These are phyloP conservation scores for Mesorhabditis belari DNA, from an alignment of 2,888 invertebrate species.

Conservation along the genomic window DNA sequence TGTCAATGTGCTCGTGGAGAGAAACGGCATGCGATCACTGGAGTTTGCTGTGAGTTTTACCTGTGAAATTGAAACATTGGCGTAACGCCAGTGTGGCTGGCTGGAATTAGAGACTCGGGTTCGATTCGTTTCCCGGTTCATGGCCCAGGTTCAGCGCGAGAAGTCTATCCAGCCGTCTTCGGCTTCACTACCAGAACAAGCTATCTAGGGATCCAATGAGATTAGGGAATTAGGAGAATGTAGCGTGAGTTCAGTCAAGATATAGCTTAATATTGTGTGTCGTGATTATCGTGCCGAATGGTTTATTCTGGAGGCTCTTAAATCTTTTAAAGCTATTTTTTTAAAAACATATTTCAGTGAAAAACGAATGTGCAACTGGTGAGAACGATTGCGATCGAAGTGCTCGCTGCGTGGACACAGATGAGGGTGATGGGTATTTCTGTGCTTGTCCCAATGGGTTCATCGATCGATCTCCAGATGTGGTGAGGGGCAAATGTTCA, in stretches of 20 bases:
- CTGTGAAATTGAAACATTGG: not conserved
- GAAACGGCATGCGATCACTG: slow-evolving; percentile 49
- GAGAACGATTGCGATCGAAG: slow-evolving; percentile 50
- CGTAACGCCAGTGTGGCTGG: not conserved
- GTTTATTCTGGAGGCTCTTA: too few species aligned
- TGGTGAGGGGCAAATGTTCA: too few species aligned
- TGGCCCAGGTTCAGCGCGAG: too few species aligned
- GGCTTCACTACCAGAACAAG: too few species aligned
- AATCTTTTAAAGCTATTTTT: too few species aligned
- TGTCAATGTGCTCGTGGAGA: slow-evolving; percentile 49
- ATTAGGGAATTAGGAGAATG: too few species aligned
- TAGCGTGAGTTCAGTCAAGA: too few species aligned
- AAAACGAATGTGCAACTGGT: slow-evolving; percentile 47
- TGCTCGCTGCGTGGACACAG: slow-evolving; percentile 50
- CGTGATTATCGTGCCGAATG: too few species aligned
- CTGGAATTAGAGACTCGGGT: not conserved
- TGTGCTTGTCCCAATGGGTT: slow-evolving; percentile 45
- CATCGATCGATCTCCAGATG: slow-evolving; percentile 46
- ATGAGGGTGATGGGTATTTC: slow-evolving; percentile 44
- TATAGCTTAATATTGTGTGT: too few species aligned
- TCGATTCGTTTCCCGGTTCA: not conserved
- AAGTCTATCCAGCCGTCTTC: too few species aligned
- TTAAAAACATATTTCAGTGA: slow-evolving; percentile 32
- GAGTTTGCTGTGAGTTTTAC: slow-evolving; percentile 45
- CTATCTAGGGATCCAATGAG: too few species aligned